A percentile compares a stretch with the other conserved stretches of the same genome.
These are phyloP conservation scores for Cyclargus thomasi DNA, from an alignment of 1,140 invertebrate species.

Conservation along the genomic window DNA sequence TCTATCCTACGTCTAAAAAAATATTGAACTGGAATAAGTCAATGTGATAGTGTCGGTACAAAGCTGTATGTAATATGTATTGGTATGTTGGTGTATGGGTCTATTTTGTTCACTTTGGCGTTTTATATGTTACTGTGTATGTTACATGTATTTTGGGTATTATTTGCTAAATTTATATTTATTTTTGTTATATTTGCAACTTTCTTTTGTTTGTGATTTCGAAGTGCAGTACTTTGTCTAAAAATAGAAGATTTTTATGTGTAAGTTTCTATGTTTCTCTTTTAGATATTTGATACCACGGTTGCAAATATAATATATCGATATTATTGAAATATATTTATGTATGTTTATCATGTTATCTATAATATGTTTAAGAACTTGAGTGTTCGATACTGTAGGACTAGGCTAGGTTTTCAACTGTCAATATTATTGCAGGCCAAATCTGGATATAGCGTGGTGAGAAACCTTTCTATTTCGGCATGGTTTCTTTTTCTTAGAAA, in stretches of 20 bases:
- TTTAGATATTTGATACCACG: background rate
- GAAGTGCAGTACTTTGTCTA: background rate
- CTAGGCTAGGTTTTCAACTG: constrained; percentile 23
- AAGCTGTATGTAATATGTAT: constrained; percentile 27
- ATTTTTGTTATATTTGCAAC: constrained; percentile 9
- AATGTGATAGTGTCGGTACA: background rate
- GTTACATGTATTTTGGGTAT: background rate
- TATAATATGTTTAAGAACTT: background rate
- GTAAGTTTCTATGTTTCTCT: background rate
- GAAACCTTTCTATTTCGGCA: constrained; percentile 45
- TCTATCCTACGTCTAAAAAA: no score
- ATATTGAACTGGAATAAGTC: background rate
- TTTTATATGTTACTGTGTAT: background rate
- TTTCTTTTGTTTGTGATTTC: background rate
- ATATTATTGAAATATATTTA: background rate
- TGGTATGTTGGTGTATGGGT: constrained; percentile 27
- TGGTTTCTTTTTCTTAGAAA: constrained; percentile 33
- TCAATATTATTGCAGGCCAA: constrained; percentile 53
- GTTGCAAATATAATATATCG: constrained; percentile 12
- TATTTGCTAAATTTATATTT: constrained; percentile 5
- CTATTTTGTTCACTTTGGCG: background rate
- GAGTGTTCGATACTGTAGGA: background rate
- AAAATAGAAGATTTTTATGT: no score
- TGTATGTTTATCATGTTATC: background rate
- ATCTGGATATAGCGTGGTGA: constrained; percentile 59